Base-by-base conservation (phyloP, 2,113 vertebrate species). In the Rhinogobius similis region DNA sequence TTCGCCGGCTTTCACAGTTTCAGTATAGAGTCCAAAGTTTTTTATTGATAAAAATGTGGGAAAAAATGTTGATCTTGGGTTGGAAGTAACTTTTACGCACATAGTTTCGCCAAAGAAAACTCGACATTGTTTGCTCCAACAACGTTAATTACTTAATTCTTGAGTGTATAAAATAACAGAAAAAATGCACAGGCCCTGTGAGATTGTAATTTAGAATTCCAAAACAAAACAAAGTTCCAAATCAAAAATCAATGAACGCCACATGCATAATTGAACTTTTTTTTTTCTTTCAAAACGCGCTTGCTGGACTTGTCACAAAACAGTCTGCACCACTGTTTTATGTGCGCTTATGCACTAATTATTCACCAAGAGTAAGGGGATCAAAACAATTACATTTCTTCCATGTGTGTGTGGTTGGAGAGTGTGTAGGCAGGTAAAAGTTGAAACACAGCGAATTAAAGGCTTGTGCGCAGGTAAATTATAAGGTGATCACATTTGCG, bases 381-480 rank as follows among this genome's bases (percentile, higher is more conserved):
- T 4, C 7, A 32, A 11, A 56, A 13, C 3, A 27, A n/a, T n/a
- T 4, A n/a, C 29, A n/a, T 38, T n/a, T 61, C 9, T n/a, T n/a
- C n/a, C n/a, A 14, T 5, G 10, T 61, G 27, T 43, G 50, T 79
- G 36, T 67, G 52, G 77, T 62, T n/a, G n/a, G 69, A 53, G 10
- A 12, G 29, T 48, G 29, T 62, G 41, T 3, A 41, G 43, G 62
- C 38, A 32, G 38, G 65, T 48, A 85, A 63, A 81, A 72, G 52
- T 71, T 81, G 53, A 82, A 78, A 27, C 27, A 26, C 27, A 53
- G n/a, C 38, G 83, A 89, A 88, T 82, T 1, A 84, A 75, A 83
- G 76, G 53, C 26, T 69, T 20, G 62, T 65, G 53, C 48, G 65
- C 75, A 61, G 62, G 48, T 68, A 68, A 83, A 89, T 85, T 74